Conservation (phyloP, 1,140 invertebrate species). For the Colletes gigas region DNA sequence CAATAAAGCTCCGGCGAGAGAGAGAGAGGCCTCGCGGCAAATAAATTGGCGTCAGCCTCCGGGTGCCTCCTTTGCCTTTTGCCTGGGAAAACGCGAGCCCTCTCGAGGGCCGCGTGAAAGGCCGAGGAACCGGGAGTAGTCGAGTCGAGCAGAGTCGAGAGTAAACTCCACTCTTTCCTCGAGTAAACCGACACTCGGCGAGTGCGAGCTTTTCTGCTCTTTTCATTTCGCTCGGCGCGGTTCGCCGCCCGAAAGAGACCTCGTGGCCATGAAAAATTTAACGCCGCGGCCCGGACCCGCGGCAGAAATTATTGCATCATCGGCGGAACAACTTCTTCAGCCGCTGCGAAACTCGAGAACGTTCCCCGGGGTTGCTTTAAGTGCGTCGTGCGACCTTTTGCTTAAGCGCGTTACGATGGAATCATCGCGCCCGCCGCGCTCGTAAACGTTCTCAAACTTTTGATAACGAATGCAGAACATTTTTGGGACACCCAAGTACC, state of each 20-base stretch:
- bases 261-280: conserved; percentile 47
- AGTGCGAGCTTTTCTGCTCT: conserved; percentile 42
- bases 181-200: conserved; percentile 33
- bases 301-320: conserved; percentile 30
- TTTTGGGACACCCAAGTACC: no score
- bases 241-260: neutral
- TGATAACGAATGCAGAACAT: no score
- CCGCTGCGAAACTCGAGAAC: neutral
- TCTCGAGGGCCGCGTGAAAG: conserved; percentile 39
- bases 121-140: conserved; percentile 6
- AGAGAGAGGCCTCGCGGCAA: conserved; percentile 8
- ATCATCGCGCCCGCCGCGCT: no score
- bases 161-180: conserved; percentile 24
- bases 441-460: no score
- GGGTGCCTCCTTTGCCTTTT: conserved; percentile 9
- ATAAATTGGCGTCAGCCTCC: conserved; percentile 40
- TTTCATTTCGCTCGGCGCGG: conserved; percentile 13
- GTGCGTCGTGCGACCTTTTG: no score
- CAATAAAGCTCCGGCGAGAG: conserved; percentile 24
- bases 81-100: conserved; percentile 24
- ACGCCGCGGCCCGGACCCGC: neutral
- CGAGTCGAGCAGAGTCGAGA: conserved; percentile 33
- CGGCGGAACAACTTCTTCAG: neutral
- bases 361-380: no score
- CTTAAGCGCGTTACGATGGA: no score